phyloP scores from a whole-genome alignment of 2,113 vertebrate genomes.

The Thunnus thynnus region DNA sequence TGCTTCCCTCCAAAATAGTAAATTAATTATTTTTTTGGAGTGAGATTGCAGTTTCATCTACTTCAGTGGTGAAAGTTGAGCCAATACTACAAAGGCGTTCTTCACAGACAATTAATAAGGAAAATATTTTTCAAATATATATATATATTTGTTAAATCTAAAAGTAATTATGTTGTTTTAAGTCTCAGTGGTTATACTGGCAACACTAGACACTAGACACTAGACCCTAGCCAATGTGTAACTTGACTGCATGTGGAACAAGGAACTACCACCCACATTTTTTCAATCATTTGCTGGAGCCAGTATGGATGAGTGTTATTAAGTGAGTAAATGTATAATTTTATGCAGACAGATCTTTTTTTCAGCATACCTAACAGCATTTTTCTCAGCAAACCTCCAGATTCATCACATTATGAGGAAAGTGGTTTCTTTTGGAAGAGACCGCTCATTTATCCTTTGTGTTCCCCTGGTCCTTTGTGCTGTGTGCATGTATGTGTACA shows the following conservation, averaged over 20 bases:
- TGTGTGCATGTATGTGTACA: conserved; percentile 37
- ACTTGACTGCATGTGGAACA: conserved; percentile 48
- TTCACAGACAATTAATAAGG: background rate
- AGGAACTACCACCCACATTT: conserved; percentile 42
- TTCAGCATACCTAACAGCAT: conserved; percentile 3
- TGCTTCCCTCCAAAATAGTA: conserved; percentile 66
- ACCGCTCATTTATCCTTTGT: conserved; percentile 32
- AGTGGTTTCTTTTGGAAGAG: conserved; percentile 17
- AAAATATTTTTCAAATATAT: background rate
- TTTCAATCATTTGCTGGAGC: conserved; percentile 82
- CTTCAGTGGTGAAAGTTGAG: conserved; percentile 45
- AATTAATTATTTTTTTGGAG: conserved; percentile 69
- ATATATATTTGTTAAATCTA: background rate
- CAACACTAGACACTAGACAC: conserved; percentile 9
- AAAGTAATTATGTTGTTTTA: background rate
- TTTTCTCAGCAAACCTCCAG: conserved; percentile 17
- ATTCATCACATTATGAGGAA: conserved; percentile 20
- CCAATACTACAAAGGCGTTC: conserved; percentile 4
- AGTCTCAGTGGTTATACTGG: conserved; percentile 11
- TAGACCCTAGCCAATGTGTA: conserved; percentile 63
- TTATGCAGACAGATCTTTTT: conserved; percentile 23
- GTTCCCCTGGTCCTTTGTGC: conserved; percentile 17
- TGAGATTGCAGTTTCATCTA: conserved; percentile 50
- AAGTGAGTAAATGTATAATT: conserved; percentile 79
- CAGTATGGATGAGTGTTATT: conserved; percentile 51